Percentiles rank a stretch among this genome's conserved stretches.
Evolutionary conservation across 2,113 vertebrate species (phyloP).

Genomic region (Rhombomys opimus): DNA sequence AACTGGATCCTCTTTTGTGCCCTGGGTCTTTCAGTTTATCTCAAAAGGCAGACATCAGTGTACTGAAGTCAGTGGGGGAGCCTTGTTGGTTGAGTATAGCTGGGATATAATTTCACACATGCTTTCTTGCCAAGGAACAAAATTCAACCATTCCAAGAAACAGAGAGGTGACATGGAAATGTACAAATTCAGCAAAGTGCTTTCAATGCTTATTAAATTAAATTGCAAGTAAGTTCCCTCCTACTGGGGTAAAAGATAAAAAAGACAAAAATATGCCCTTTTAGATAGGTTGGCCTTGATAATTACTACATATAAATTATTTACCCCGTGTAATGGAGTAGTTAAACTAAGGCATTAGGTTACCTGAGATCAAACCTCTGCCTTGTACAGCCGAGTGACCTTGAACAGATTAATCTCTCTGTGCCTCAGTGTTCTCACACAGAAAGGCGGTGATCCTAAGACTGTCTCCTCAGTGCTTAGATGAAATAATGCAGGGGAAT

Average conservation of each 20-base stretch:
- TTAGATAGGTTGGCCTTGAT: neutral
- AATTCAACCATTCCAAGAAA: slow-evolving; percentile 3
- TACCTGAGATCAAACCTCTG: neutral
- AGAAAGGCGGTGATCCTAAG: neutral
- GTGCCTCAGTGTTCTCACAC: neutral
- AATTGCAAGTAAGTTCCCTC: slow-evolving; percentile 58
- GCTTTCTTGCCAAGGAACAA: slow-evolving; percentile 4
- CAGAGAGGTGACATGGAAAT: slow-evolving; percentile 11
- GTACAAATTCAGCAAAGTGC: neutral
- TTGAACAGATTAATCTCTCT: neutral
- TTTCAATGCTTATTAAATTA: slow-evolving; percentile 47
- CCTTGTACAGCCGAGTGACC: neutral
- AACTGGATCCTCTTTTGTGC: neutral
- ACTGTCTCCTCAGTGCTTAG: neutral
- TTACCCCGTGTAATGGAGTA: neutral
- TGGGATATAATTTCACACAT: neutral
- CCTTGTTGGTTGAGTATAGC: neutral
- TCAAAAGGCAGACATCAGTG: neutral
- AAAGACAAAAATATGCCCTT: slow-evolving; percentile 18
- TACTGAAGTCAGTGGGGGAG: neutral
- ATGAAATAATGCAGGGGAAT: neutral
- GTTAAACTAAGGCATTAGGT: slow-evolving; percentile 28
- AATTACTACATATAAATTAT: neutral
- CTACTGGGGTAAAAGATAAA: slow-evolving; percentile 47
- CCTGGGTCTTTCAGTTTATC: neutral